These are phyloP conservation scores for Stichodactyla mertensii DNA, from an alignment of 64 coral and sea anemone genomes.

Conservation along the genomic window DNA sequence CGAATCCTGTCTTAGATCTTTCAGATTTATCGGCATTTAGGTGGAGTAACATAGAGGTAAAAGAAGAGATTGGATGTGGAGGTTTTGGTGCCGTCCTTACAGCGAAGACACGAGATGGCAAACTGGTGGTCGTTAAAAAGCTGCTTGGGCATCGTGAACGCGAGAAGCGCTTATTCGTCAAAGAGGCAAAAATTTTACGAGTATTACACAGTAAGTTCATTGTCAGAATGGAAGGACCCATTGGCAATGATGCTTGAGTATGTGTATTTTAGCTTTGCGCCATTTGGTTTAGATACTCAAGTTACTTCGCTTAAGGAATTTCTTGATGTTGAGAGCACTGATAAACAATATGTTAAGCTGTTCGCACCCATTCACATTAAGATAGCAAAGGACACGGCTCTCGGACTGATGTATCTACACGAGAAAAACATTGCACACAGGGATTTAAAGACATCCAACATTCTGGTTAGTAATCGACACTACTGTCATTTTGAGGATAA, in stretches of 20 bases:
- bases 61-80: conserved; percentile 16
- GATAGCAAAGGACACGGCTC: conserved; percentile 33
- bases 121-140: conserved; percentile 44
- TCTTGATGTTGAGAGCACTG: not conserved
- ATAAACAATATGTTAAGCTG: too few relatives aligned
- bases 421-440: conserved; percentile 35
- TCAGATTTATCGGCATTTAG: not conserved
- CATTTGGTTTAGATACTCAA: conserved; percentile 9
- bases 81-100: conserved; percentile 19
- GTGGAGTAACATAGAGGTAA: not conserved
- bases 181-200: conserved; percentile 34
- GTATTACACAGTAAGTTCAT: too few relatives aligned
- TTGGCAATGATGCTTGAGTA: conserved; percentile 64
- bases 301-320: conserved; percentile 46
- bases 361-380: not conserved
- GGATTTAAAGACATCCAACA: conserved; percentile 73
- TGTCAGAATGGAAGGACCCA: not conserved
- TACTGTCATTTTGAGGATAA: conserved; percentile 41
- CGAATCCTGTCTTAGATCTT: too few relatives aligned
- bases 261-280: conserved; percentile 55
- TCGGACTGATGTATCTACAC: conserved; percentile 48
- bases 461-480: conserved; percentile 76
- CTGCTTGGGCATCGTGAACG: conserved; percentile 35
- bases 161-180: conserved; percentile 33
- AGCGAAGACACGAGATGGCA: conserved; percentile 15